A percentile compares a stretch with the other conserved stretches of the same genome.
Conservation (phyloP, 2,888 invertebrate genomes). For the Drosophila austrosaltans region DNA sequence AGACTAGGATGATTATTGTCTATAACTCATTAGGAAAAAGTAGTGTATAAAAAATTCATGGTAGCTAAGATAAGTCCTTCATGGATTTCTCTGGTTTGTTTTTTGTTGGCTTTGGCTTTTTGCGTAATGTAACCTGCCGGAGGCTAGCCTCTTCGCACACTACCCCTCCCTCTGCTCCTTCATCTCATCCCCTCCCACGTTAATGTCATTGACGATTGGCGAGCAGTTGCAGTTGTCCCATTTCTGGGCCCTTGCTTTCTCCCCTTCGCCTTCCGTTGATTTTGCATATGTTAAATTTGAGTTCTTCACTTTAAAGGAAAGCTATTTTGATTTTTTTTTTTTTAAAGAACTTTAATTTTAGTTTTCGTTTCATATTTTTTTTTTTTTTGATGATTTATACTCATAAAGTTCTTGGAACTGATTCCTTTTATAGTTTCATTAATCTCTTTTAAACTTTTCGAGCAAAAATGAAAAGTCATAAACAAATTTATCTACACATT, state of each 20-base stretch:
- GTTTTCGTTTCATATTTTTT: neutral
- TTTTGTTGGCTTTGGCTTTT: slow-evolving; percentile 23
- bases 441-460: neutral
- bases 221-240: slow-evolving; percentile 44
- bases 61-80: neutral
- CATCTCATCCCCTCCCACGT: neutral
- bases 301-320: neutral
- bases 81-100: slow-evolving; percentile 15
- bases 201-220: slow-evolving; percentile 56
- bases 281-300: slow-evolving; percentile 2
- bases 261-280: neutral
- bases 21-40: too few relatives aligned
- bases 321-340: neutral
- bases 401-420: slow-evolving; percentile 5
- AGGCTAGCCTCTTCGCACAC: slow-evolving; percentile 23
- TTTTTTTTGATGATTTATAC: neutral
- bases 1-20: too few relatives aligned
- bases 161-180: neutral
- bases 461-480: slow-evolving; percentile 3
- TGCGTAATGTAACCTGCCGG: slow-evolving; percentile 49
- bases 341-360: slow-evolving; percentile 2
- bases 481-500: slow-evolving; percentile 13
- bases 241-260: slow-evolving; percentile 22
- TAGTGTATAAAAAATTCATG: slow-evolving; percentile 10
- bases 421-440: neutral